Percentiles rank a stretch among this genome's conserved stretches.
These are phyloP conservation scores for Meteorus colon DNA, from an alignment of 2,888 invertebrate genomes.

Conservation along the genomic window DNA sequence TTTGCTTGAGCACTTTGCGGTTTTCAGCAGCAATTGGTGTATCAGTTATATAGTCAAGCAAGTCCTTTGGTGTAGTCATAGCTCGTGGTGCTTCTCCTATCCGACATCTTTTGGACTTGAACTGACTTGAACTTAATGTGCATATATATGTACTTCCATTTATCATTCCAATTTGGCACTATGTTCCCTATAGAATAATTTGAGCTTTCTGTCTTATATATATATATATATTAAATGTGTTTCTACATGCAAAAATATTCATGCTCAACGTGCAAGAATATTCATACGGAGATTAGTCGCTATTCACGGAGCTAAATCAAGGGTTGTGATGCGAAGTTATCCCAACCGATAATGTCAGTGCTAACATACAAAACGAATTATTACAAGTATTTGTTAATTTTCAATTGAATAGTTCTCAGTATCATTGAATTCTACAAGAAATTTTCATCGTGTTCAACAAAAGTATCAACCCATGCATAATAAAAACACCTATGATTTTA, in stretches of 20 bases:
- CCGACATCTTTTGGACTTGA: neutral
- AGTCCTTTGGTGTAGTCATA: neutral
- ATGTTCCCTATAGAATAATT: conserved; percentile 47
- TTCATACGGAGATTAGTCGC: too few relatives aligned
- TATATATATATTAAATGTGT: conserved; percentile 38
- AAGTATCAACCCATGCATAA: too few relatives aligned
- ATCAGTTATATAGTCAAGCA: conserved; percentile 24
- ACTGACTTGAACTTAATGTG: neutral
- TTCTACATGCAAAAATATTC: neutral
- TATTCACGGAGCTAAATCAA: too few relatives aligned
- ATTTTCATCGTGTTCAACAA: too few relatives aligned
- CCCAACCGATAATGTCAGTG: too few relatives aligned
- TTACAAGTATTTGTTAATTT: too few relatives aligned
- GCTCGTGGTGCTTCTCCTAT: neutral
- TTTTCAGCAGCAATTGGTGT: conserved; percentile 33
- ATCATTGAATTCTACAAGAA: too few relatives aligned
- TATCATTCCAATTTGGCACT: conserved; percentile 35
- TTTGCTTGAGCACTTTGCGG: conserved; percentile 26
- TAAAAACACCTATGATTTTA: too few relatives aligned
- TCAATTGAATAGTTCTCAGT: too few relatives aligned
- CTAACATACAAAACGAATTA: too few relatives aligned
- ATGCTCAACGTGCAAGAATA: neutral
- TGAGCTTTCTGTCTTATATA: conserved; percentile 42
- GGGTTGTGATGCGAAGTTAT: too few relatives aligned
- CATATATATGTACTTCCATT: conserved; percentile 19